A percentile compares a stretch with the other conserved stretches of the same genome.
Conservation (phyloP, 2,113 vertebrate species). For the Scartelaos histophorus region DNA sequence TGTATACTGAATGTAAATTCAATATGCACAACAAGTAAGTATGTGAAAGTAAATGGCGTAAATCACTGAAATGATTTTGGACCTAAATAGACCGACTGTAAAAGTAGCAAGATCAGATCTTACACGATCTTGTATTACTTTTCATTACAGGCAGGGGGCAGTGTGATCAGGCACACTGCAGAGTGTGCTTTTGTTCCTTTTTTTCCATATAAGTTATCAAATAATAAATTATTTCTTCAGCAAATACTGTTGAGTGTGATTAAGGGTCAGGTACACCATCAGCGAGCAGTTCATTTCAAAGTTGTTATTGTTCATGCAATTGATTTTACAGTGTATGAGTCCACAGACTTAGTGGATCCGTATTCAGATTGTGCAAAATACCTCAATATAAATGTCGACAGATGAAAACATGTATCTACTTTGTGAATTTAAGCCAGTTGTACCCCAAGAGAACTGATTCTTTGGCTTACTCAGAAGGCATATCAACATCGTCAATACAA, state of each 20-base stretch:
- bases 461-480: conserved; percentile 37
- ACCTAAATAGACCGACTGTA: not conserved
- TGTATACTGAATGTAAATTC: conserved; percentile 21
- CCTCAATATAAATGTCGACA: not conserved
- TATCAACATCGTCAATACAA: conserved; percentile 25
- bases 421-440: conserved; percentile 26
- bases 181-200: not conserved
- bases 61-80: not conserved
- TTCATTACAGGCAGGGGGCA: not conserved
- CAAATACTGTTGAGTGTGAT: not conserved
- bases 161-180: not conserved
- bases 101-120: not conserved
- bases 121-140: not conserved
- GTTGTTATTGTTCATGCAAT: conserved; percentile 41
- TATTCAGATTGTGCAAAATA: conserved; percentile 23
- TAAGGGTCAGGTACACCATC: not conserved
- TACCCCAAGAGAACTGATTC: conserved; percentile 27
- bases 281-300: conserved; percentile 36
- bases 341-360: conserved; percentile 8
- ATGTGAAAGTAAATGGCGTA: not conserved
- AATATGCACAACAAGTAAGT: conserved; percentile 23
- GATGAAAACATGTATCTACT: conserved; percentile 27
- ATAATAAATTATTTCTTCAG: not conserved
- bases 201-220: not conserved
- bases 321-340: conserved; percentile 24